A percentile compares a stretch with the other conserved stretches of the same genome.
Evolutionary conservation across 1,140 invertebrate genomes (phyloP).

Genomic region (Chionoecetes opilio): DNA sequence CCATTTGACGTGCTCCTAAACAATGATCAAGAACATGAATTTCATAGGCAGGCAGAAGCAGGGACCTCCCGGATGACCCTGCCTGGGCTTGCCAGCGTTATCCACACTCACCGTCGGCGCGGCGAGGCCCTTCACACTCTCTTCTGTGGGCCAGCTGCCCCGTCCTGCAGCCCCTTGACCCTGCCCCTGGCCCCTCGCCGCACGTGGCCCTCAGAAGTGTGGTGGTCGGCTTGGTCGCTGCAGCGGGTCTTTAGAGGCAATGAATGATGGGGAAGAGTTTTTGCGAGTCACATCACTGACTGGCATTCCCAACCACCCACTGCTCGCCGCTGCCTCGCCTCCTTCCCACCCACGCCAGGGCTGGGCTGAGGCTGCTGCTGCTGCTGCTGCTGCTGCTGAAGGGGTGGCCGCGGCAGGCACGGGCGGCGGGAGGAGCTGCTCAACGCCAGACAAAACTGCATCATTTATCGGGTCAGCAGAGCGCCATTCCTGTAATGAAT

Average conservation of each 20-base stretch:
- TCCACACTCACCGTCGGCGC: not conserved
- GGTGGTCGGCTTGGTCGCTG: too few species aligned
- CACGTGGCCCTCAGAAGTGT: not conserved
- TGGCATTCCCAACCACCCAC: not conserved
- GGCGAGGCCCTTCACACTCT: not conserved
- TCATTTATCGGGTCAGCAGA: constrained; percentile 28
- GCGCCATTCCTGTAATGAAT: constrained; percentile 28
- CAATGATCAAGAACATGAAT: not conserved
- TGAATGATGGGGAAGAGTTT: not conserved
- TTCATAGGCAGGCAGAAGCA: not conserved
- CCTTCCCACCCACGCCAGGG: not conserved
- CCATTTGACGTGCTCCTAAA: not conserved
- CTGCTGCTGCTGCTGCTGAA: not conserved
- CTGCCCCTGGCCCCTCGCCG: not conserved
- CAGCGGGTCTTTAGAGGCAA: not conserved
- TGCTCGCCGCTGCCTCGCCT: not conserved
- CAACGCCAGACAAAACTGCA: constrained; percentile 8
- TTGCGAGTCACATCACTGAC: not conserved
- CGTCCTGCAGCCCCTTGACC: not conserved
- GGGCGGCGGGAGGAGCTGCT: not conserved
- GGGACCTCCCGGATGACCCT: not conserved
- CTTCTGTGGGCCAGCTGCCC: not conserved
- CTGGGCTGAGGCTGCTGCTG: not conserved
- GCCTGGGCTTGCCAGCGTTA: not conserved
- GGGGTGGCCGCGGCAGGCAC: not conserved